These are phyloP conservation scores for Artemia franciscana DNA, from an alignment of 1,140 invertebrate genomes.

Conservation along the genomic window DNA sequence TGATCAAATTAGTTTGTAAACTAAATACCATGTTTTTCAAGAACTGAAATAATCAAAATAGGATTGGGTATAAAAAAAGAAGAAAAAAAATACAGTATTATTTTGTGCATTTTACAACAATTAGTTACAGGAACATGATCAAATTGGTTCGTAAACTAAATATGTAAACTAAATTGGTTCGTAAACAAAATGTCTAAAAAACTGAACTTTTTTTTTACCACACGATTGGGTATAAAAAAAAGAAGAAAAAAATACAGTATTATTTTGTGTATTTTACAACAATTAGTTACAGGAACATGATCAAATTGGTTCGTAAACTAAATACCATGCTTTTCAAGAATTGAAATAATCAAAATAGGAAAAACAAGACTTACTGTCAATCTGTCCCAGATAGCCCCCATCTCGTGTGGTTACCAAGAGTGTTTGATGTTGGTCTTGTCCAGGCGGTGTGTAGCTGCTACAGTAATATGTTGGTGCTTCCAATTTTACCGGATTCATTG, in stretches of 20 bases:
- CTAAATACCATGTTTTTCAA: too few relatives aligned
- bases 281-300: constrained; percentile 3
- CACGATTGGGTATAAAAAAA: too few relatives aligned
- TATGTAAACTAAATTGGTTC: too few relatives aligned
- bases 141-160: too few relatives aligned
- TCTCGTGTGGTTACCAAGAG: constrained; percentile 29
- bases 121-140: too few relatives aligned
- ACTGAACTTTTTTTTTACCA: neutral
- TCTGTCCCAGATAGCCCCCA: constrained; percentile 20
- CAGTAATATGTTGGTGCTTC: constrained; percentile 74
- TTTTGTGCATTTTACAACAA: too few relatives aligned
- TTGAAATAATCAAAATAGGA: neutral
- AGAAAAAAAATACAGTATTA: too few relatives aligned
- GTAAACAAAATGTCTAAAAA: neutral
- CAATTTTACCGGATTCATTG: constrained; percentile 64
- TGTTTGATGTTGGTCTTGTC: constrained; percentile 24
- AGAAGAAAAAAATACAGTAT: too few relatives aligned
- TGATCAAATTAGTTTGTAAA: too few relatives aligned
- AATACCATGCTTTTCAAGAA: constrained; percentile 1
- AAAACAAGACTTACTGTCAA: constrained; percentile 25
- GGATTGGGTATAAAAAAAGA: too few relatives aligned
- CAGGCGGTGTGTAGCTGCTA: constrained; percentile 63
- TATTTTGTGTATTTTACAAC: too few relatives aligned
- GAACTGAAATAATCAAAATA: too few relatives aligned
- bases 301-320: constrained; percentile 1